Base-by-base conservation (phyloP, 2,888 invertebrate genomes). In the Oeneis ivallda region DNA sequence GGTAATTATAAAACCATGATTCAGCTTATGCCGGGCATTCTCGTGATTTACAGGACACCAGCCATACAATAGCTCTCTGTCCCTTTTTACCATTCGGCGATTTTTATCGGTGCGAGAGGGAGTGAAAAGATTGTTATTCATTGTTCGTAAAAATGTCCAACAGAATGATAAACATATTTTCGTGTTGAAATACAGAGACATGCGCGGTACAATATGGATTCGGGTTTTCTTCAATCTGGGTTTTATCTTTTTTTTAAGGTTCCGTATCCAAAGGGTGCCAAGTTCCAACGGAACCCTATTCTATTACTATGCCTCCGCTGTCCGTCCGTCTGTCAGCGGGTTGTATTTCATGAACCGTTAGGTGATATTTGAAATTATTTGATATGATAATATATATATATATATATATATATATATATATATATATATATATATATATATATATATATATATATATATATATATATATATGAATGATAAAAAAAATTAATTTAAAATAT, bases 121-220 rank as follows among this genome's bases (percentile, higher is more conserved):
- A 84, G 76, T 74, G 82, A 81, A 85, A 81, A 73, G 75, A 71
- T 74, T 72, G 72, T 62, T 53, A 70, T 70, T 82, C 81, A 88
- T 89, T 90, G 89, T 91, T 87, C 86, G 83, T 85, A 86, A 86
- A 87, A 89, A 89, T 89, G 89, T 89, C 88, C 89, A 90, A 87
- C 85, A 85, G 87, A 88, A 90, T 90, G 90, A 91, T 89, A 89
- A 89, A 89, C 89, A 88, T 83, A 87, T 90, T 87, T 86, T 82
- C 80, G 84, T 87, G 89, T 87, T 85, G 86, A 87, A 89, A 88
- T 79, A 79, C 75, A 77, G 75, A 78, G 80, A 85, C 84, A 85
- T 83, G 86, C 82, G 82, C 77, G 63, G 67, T 68, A 66, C 65
- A 65, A 69, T 70, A 68, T 65, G 71, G 60, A 63, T 69, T 70